These are phyloP conservation scores for Lordiphosa stackelbergi DNA, from an alignment of 1,140 invertebrate genomes.

Conservation along the genomic window DNA sequence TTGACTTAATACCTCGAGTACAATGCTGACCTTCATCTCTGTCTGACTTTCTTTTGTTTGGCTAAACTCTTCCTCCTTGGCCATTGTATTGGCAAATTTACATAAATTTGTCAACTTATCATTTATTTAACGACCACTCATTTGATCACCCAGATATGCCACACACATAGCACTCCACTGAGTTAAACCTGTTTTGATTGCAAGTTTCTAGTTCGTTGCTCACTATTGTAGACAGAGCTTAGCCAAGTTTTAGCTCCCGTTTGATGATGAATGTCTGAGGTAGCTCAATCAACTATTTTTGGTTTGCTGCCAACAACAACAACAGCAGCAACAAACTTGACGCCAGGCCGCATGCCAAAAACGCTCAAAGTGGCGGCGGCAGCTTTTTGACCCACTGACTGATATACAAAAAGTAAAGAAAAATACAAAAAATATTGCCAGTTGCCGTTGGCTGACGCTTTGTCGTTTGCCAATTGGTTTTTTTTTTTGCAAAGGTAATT, in stretches of 20 bases:
- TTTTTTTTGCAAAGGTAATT: constrained; percentile 46
- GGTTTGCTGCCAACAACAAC: constrained; percentile 54
- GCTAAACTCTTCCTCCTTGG: constrained; percentile 5
- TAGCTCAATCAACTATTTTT: constrained; percentile 69
- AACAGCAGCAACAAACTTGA: constrained; percentile 26
- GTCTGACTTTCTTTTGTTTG: constrained; percentile 56
- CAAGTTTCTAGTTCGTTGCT: constrained; percentile 22
- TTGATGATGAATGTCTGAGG: constrained; percentile 31
- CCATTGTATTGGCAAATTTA: constrained; percentile 24
- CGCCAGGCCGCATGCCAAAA: constrained; percentile 61
- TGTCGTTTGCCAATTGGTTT: constrained; percentile 30
- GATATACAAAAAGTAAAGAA: constrained; percentile 44
- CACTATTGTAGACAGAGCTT: constrained; percentile 32
- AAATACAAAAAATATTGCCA: constrained; percentile 12
- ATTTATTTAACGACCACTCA: constrained; percentile 45
- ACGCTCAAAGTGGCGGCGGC: constrained; percentile 54
- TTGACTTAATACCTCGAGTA: constrained; percentile 15
- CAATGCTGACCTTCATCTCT: constrained; percentile 48
- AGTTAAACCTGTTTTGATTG: constrained; percentile 2
- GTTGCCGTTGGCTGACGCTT: constrained; percentile 19
- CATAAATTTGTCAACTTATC: constrained; percentile 55
- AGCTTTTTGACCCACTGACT: constrained; percentile 71
- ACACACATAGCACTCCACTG: not conserved
- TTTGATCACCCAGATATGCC: constrained; percentile 13
- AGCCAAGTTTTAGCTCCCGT: constrained; percentile 23